Evolutionary conservation across 1,140 invertebrate species (phyloP).

Genomic region (Cyphomyrmex costatus): DNA sequence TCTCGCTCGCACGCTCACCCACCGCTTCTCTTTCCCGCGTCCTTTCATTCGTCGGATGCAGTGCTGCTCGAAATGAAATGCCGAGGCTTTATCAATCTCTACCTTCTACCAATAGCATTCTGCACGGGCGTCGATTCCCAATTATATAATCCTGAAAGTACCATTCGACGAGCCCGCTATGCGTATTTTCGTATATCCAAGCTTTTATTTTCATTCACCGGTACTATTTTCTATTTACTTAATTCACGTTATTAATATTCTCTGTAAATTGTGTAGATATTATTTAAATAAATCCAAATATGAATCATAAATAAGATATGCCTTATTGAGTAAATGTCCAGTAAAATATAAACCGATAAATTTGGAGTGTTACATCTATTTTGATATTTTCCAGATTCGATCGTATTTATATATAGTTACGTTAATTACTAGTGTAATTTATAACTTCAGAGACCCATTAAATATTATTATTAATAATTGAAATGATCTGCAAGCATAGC

Average conservation of each 20-base stretch:
- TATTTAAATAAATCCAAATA: background rate
- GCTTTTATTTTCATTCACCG: background rate
- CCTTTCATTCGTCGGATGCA: constrained; percentile 53
- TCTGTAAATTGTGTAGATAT: background rate
- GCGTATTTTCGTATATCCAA: background rate
- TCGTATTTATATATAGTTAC: constrained; percentile 5
- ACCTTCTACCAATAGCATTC: constrained; percentile 62
- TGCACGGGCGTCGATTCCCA: constrained; percentile 54
- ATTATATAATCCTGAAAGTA: constrained; percentile 68
- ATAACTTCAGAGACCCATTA: constrained; percentile 9
- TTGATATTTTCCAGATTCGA: background rate
- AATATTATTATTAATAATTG: constrained; percentile 29
- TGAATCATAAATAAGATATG: background rate
- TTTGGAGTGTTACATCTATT: background rate
- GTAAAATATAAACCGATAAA: background rate
- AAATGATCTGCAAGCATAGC: background rate
- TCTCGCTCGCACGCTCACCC: constrained; percentile 8
- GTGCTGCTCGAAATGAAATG: constrained; percentile 54
- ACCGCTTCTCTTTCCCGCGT: constrained; percentile 14
- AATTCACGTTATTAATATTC: background rate
- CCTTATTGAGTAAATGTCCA: background rate
- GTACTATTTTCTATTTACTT: background rate
- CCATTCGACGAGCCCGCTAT: constrained; percentile 39
- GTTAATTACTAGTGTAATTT: constrained; percentile 31
- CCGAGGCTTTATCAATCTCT: constrained; percentile 75